These are phyloP conservation scores for Linepithema humile DNA, from an alignment of 1,140 invertebrate species.

Conservation along the genomic window DNA sequence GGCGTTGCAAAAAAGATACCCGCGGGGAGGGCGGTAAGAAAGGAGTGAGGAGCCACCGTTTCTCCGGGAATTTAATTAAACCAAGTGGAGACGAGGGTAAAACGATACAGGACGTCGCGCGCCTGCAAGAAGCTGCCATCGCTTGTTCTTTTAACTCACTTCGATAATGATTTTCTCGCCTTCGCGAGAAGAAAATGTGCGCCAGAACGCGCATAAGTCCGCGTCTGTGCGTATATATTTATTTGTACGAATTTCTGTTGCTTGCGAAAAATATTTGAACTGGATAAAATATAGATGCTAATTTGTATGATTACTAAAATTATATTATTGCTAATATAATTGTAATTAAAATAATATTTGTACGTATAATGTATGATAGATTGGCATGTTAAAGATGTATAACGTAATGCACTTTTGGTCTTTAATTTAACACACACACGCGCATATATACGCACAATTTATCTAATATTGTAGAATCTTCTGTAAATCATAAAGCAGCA, in stretches of 20 bases:
- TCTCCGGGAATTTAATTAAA: slow-evolving; percentile 81
- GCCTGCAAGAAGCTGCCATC: slow-evolving; percentile 74
- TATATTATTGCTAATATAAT: too few species aligned
- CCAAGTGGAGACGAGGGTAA: slow-evolving; percentile 64
- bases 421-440: too few species aligned
- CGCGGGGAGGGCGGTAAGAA: slow-evolving; percentile 3
- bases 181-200: neutral
- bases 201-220: neutral
- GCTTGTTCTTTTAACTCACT: slow-evolving; percentile 63
- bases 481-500: too few species aligned
- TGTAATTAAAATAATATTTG: too few species aligned
- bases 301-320: too few species aligned
- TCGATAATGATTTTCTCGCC: slow-evolving; percentile 72
- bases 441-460: too few species aligned
- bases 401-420: too few species aligned
- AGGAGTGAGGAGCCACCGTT: slow-evolving; percentile 65
- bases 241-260: neutral
- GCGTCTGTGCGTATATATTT: neutral
- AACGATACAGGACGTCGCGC: slow-evolving; percentile 73
- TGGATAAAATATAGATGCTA: neutral
- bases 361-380: too few species aligned
- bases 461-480: too few species aligned
- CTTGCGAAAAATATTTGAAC: neutral
- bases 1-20: neutral
- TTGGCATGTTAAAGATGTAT: too few species aligned